phyloP scores from a whole-genome alignment of 2,113 vertebrate genomes.

The Austrofundulus limnaeus region DNA sequence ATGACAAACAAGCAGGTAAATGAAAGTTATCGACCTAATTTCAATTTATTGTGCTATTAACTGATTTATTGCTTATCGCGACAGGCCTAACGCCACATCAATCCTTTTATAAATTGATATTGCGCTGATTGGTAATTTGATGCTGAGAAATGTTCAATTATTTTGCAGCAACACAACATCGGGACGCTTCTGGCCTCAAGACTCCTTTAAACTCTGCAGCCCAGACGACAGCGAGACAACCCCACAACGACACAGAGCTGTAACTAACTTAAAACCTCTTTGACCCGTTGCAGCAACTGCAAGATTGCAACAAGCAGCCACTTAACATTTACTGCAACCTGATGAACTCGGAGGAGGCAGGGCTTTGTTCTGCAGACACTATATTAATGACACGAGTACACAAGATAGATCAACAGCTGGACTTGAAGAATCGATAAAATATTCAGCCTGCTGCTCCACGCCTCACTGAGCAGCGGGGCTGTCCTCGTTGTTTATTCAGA shows the following conservation, averaged over 20 bases:
- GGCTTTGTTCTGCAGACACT: conserved; percentile 64
- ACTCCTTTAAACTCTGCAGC: background rate
- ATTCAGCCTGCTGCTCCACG: conserved; percentile 55
- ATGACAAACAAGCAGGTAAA: no score
- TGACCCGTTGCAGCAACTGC: background rate
- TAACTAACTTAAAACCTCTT: background rate
- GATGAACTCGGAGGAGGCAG: conserved; percentile 56
- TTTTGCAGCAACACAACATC: background rate
- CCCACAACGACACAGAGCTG: conserved; percentile 3
- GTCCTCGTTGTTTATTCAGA: conserved; percentile 66
- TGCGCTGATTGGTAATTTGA: no score
- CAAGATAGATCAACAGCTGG: conserved; percentile 68
- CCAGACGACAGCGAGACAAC: background rate
- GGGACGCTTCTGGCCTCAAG: background rate
- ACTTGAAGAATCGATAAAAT: conserved; percentile 71
- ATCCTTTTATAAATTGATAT: no score
- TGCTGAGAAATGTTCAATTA: no score
- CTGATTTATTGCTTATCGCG: no score
- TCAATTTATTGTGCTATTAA: no score
- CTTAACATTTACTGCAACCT: conserved; percentile 29
- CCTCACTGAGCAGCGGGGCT: conserved; percentile 31
- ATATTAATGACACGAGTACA: conserved; percentile 71
- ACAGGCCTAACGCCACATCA: no score
- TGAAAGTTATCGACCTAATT: no score
- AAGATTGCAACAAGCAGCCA: background rate